Evolutionary conservation across 1,140 invertebrate species (phyloP).

Genomic region (Halesus radiatus): DNA sequence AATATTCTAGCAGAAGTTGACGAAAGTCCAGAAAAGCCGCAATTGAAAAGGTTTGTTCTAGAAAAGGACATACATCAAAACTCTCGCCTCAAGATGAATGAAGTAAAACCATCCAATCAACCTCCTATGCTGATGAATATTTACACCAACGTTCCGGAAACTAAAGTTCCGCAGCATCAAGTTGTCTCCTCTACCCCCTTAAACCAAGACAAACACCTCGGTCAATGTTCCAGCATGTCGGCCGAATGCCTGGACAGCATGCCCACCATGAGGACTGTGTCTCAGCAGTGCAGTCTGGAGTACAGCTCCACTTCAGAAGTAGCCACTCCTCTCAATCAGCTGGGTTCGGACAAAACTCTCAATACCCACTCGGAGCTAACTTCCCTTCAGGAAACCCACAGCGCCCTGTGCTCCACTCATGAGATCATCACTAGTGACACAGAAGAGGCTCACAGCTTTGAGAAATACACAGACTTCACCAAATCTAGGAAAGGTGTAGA

Average conservation of each 20-base stretch:
- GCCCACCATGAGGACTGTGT: slow-evolving; percentile 68
- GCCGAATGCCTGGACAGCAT: slow-evolving; percentile 64
- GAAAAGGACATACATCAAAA: slow-evolving; percentile 61
- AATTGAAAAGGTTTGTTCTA: slow-evolving; percentile 62
- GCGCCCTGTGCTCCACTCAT: slow-evolving; percentile 68
- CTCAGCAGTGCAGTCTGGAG: slow-evolving; percentile 69
- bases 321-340: slow-evolving; percentile 64
- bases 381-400: slow-evolving; percentile 67
- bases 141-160: slow-evolving; percentile 81
- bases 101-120: slow-evolving; percentile 54
- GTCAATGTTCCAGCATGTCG: slow-evolving; percentile 61
- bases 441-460: slow-evolving; percentile 63
- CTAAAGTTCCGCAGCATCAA: slow-evolving; percentile 75
- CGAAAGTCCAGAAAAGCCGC: slow-evolving; percentile 66
- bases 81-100: slow-evolving; percentile 57
- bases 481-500: slow-evolving; percentile 40
- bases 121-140: slow-evolving; percentile 78
- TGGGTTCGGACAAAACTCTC: slow-evolving; percentile 67
- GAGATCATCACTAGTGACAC: slow-evolving; percentile 68
- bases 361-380: slow-evolving; percentile 69
- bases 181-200: slow-evolving; percentile 61
- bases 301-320: slow-evolving; percentile 68
- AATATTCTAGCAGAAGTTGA: slow-evolving; percentile 75
- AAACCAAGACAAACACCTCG: slow-evolving; percentile 60
- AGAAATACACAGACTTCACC: slow-evolving; percentile 66